phyloP scores from a whole-genome alignment of 2,113 vertebrate species.

The Terrapene triunguis region DNA sequence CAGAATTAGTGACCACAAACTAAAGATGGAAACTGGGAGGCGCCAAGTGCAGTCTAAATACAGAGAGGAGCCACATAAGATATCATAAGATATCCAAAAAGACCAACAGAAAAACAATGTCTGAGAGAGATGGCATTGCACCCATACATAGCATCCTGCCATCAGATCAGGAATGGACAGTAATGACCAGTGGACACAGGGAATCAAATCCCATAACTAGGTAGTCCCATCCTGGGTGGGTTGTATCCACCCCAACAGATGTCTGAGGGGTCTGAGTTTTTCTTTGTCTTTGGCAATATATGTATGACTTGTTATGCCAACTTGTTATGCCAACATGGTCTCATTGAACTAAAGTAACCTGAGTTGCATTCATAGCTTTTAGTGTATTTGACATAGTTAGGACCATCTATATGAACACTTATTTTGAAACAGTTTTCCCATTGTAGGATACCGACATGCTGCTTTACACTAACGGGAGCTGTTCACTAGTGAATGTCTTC shows the following conservation, averaged over 20 bases:
- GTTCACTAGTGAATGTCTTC: background rate
- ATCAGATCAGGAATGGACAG: background rate
- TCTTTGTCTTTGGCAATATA: background rate
- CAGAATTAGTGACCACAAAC: background rate
- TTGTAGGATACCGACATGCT: background rate
- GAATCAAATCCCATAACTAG: background rate
- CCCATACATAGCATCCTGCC: background rate
- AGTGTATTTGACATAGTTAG: background rate
- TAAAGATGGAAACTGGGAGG: background rate
- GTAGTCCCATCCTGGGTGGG: background rate
- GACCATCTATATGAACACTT: background rate
- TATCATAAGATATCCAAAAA: background rate
- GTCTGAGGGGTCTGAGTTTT: background rate
- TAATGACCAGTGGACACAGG: background rate
- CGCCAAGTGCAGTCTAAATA: background rate
- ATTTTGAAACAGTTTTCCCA: background rate
- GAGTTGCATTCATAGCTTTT: background rate
- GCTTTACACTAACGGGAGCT: background rate
- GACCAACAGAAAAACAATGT: background rate
- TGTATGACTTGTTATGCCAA: constrained; percentile 20
- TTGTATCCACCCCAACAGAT: background rate
- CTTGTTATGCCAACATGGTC: constrained; percentile 5
- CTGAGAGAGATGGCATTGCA: accelerated
- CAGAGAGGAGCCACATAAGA: no score
- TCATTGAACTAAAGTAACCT: background rate